phyloP scores from a whole-genome alignment of 2,888 invertebrate genomes.

The Priocnemis perturbator region DNA sequence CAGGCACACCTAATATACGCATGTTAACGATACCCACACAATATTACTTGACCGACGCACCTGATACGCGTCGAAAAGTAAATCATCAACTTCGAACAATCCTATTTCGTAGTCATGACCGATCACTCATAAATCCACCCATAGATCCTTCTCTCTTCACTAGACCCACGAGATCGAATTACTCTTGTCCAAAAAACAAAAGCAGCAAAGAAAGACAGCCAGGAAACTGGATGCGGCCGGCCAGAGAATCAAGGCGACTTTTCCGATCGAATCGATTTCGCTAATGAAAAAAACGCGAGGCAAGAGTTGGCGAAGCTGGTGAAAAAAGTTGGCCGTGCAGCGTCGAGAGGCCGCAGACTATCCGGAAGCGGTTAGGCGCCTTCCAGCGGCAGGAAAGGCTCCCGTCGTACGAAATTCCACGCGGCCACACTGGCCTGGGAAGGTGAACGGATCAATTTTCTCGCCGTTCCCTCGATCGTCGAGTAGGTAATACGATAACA shows the following conservation, averaged over 20 bases:
- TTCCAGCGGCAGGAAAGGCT: background rate
- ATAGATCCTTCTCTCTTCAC: no score
- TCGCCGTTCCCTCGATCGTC: conserved; percentile 11
- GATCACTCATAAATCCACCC: no score
- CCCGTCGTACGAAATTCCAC: background rate
- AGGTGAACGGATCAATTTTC: conserved; percentile 32
- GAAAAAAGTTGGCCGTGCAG: background rate
- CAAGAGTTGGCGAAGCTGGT: background rate
- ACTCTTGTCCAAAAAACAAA: no score
- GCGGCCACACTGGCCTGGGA: background rate
- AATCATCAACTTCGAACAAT: no score
- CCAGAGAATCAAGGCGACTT: no score
- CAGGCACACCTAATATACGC: no score
- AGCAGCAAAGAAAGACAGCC: no score
- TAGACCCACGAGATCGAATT: no score
- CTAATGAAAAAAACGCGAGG: background rate
- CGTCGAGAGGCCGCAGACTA: background rate
- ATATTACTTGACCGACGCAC: no score
- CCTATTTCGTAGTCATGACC: no score
- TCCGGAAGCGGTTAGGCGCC: background rate
- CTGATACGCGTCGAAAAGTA: no score
- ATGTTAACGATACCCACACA: conserved; percentile 2
- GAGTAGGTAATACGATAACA: conserved; percentile 37
- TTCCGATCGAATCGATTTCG: background rate
- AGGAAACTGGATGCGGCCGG: no score